Base-by-base conservation (phyloP, 2,113 vertebrate genomes). In the Desmodus rotundus region DNA sequence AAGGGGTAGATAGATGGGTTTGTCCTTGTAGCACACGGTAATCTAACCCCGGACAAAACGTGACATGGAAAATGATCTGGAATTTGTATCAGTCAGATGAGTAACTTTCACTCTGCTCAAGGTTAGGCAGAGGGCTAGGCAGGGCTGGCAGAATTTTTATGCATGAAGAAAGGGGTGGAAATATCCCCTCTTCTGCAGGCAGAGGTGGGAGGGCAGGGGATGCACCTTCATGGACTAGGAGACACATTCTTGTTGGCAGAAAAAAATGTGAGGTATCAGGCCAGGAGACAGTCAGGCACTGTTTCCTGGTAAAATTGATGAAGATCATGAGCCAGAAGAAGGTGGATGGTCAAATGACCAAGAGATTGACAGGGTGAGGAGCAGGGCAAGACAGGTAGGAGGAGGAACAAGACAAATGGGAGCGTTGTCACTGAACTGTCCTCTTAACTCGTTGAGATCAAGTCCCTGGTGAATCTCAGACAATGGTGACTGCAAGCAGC, bases 31-130 rank as follows among this genome's bases (percentile, higher is more conserved):
- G 73, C 56, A 73, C 22, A 12, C 0, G 73, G n/a, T 26, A 31
- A 76, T 72, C 70, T 95, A 58, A 77, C 52, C n/a, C 36, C 4
- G 50, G 72, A 78, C 54, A 83, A 94, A 93, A 90, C 24, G 6
- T 76, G 52, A 61, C 19, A 67, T 76, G 28, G 95, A 43, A 80
- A 87, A 52, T 31, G 10, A 36, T 31, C 41, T 67, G 86, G 45
- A 96, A 67, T 68, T 83, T 93, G 92, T 63, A 80, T 22, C 19
- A 8, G 58, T 26, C 16, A 36, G 5, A 26, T 82, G 33, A 80
- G 38, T 56, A 50, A 36, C 28, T 81, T 26, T 22, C 36, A 5
- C 47, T 81, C 33, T 63, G 67, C 95, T 65, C 45, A 67, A 91
- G n/a, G 36, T 36, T 28, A 91, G 36, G 22, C 50, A 38, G 33